These are phyloP conservation scores for Myathropa florea DNA, from an alignment of 2,888 invertebrate genomes.

Conservation along the genomic window DNA sequence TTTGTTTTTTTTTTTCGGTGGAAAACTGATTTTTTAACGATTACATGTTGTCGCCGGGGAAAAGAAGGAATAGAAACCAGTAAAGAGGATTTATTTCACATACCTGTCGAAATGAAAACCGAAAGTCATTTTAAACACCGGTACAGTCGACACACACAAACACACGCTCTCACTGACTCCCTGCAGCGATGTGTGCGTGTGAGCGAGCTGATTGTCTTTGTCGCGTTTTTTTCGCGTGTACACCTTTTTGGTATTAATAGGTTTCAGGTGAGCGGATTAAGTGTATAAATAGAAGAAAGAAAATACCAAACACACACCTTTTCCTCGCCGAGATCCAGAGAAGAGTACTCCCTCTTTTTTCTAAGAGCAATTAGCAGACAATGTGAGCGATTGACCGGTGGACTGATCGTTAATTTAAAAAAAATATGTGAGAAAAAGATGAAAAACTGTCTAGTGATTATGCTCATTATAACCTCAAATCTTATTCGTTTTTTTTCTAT, in stretches of 20 bases:
- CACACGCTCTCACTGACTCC: not conserved
- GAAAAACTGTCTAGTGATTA: constrained; percentile 23
- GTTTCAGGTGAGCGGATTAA: constrained; percentile 14
- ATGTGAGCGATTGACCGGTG: not conserved
- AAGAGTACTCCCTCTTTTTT: not conserved
- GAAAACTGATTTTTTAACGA: constrained; percentile 36
- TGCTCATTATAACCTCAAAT: constrained; percentile 11
- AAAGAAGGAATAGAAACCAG: constrained; percentile 25
- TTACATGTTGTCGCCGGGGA: constrained; percentile 17
- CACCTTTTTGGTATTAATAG: not conserved
- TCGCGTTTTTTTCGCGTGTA: not conserved
- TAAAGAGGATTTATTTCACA: constrained; percentile 46
- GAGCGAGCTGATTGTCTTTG: not conserved
- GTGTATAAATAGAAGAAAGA: not conserved
- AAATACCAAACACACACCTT: not conserved
- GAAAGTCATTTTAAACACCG: constrained; percentile 57
- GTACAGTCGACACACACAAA: not conserved
- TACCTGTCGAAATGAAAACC: constrained; percentile 59
- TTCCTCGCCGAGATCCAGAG: not conserved
- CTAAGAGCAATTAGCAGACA: constrained; percentile 33
- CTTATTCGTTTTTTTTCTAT: not conserved
- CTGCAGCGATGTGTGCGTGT: not conserved
- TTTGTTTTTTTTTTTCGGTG: constrained; percentile 17
- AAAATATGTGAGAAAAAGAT: not conserved
- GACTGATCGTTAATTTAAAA: constrained; percentile 30